Conservation (phyloP, 2,888 invertebrate species). For the Yponomeuta malinellus region DNA sequence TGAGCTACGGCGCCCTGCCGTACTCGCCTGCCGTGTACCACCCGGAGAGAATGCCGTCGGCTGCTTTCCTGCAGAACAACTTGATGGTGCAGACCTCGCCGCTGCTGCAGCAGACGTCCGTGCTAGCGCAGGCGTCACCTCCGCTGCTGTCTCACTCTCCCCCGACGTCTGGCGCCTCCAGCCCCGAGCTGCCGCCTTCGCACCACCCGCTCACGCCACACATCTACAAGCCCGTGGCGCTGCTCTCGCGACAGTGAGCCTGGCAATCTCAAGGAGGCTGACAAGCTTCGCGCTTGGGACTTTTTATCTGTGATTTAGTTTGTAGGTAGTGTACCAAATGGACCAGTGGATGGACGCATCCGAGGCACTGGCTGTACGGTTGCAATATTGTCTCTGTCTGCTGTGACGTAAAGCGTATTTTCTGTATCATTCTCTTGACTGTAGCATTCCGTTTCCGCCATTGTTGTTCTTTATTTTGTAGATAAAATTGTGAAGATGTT, state of each 20-base stretch:
- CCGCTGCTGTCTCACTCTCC: conserved; percentile 53
- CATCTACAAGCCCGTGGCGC: conserved; percentile 74
- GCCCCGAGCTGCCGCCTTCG: conserved; percentile 58
- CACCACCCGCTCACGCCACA: conserved; percentile 62
- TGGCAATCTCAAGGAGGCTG: conserved; percentile 35
- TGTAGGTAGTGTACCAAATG: conserved; percentile 42
- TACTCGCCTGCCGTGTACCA: conserved; percentile 54
- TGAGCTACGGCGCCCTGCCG: conserved; percentile 56
- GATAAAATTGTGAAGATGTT: conserved; percentile 43
- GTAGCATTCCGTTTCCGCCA: conserved; percentile 47
- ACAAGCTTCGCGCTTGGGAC: conserved; percentile 22
- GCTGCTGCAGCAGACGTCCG: conserved; percentile 43
- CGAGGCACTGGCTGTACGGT: conserved; percentile 22
- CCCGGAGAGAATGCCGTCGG: conserved; percentile 45
- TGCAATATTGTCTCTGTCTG: conserved; percentile 37
- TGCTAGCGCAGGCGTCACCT: conserved; percentile 59
- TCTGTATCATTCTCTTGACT: conserved; percentile 32
- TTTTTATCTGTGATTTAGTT: conserved; percentile 18
- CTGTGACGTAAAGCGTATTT: conserved; percentile 20
- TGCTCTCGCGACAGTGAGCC: conserved; percentile 71
- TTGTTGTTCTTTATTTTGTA: conserved; percentile 28
- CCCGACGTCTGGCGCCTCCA: conserved; percentile 53
- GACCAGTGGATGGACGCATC: conserved; percentile 39
- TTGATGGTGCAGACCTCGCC: conserved; percentile 38
- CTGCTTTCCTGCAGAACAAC: conserved; percentile 45